These are phyloP conservation scores for Drosophila sproati DNA, from an alignment of 1,140 invertebrate species.

Conservation along the genomic window DNA sequence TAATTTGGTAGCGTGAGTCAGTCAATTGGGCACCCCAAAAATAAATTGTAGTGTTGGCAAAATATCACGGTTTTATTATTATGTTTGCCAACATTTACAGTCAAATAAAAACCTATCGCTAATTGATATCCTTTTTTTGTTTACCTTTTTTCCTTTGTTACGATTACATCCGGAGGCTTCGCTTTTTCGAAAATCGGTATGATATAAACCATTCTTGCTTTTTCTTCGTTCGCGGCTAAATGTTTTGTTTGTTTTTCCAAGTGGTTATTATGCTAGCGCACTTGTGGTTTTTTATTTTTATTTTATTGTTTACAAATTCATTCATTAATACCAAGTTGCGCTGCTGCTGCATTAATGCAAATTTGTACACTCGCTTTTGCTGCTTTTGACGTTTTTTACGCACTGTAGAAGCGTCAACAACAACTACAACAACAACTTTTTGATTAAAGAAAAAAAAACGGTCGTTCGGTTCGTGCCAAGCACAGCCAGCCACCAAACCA, in stretches of 20 bases:
- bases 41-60: constrained; percentile 35
- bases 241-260: constrained; percentile 69
- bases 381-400: constrained; percentile 59
- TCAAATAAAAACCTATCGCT: background rate
- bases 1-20: constrained; percentile 31
- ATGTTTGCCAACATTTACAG: background rate
- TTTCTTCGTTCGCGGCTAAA: constrained; percentile 52
- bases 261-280: constrained; percentile 52
- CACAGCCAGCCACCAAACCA: constrained; percentile 64
- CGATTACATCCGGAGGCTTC: constrained; percentile 78
- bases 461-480: constrained; percentile 71
- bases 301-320: constrained; percentile 57
- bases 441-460: constrained; percentile 53
- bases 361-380: constrained; percentile 64
- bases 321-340: constrained; percentile 61
- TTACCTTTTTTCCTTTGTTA: constrained; percentile 79
- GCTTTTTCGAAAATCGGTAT: constrained; percentile 75
- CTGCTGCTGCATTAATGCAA: constrained; percentile 74
- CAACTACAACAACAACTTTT: constrained; percentile 42
- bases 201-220: constrained; percentile 75
- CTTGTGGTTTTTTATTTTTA: constrained; percentile 5
- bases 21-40: constrained; percentile 1
- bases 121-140: constrained; percentile 14
- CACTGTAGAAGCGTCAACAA: constrained; percentile 43
- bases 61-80: constrained; percentile 3